Conservation (phyloP, 1,140 invertebrate species). For the Drosophila yakuba region DNA sequence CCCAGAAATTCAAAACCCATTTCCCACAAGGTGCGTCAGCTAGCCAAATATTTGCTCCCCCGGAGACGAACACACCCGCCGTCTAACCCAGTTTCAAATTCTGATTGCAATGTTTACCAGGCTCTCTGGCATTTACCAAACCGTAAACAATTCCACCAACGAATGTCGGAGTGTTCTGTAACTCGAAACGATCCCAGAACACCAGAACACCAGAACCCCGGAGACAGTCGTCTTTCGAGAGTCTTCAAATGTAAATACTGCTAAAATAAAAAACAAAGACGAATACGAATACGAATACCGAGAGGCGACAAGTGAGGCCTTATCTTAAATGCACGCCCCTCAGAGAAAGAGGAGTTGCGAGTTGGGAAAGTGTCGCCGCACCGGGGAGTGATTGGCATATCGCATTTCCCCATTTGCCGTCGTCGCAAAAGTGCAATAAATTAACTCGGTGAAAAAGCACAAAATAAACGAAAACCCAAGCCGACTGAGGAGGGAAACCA, state of each 20-base stretch:
- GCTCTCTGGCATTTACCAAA: constrained; percentile 31
- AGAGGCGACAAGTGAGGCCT: constrained; percentile 73
- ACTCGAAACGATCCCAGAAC: constrained; percentile 33
- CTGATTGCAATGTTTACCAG: constrained; percentile 70
- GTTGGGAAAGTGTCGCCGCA: constrained; percentile 55
- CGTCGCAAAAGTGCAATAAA: constrained; percentile 77
- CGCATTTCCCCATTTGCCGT: constrained; percentile 76
- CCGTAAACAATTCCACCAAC: constrained; percentile 50
- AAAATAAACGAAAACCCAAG: constrained; percentile 13
- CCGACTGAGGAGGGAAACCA: constrained; percentile 29
- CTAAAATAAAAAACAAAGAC: constrained; percentile 63
- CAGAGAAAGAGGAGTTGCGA: constrained; percentile 11
- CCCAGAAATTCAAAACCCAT: constrained; percentile 53
- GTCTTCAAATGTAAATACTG: constrained; percentile 80
- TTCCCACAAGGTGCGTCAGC: constrained; percentile 70
- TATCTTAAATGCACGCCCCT: constrained; percentile 78
- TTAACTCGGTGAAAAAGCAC: constrained; percentile 35
- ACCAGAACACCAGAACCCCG: constrained; percentile 2
- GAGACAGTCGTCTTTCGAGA: constrained; percentile 51
- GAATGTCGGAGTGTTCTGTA: constrained; percentile 32
- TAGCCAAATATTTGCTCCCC: constrained; percentile 70
- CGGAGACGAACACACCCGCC: constrained; percentile 19
- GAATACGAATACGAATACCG: constrained; percentile 33
- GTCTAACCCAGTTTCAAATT: constrained; percentile 71
- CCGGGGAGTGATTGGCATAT: constrained; percentile 78